Base-by-base conservation (phyloP, 2,888 invertebrate genomes). In the Noctua janthe region DNA sequence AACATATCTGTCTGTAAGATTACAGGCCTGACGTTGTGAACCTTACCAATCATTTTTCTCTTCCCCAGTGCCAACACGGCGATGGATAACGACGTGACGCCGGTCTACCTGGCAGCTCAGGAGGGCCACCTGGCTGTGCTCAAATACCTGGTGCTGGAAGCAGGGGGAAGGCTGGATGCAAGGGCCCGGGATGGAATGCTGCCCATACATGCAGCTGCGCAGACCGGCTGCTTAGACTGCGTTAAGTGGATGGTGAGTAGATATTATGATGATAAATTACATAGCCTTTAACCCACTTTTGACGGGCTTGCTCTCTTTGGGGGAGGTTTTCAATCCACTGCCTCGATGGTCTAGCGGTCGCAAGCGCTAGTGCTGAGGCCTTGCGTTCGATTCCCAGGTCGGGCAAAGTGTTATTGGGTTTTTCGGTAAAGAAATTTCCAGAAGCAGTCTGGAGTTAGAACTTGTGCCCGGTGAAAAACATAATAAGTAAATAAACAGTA, bases 11-110 rank as follows among this genome's bases (percentile, higher is more conserved):
- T 10, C 23, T 23, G 23, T 56, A 23, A 10, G 56, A 7, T 56
- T 10, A 56, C 10, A 23, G 23, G 0, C 23, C 56, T 56, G 10
- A 10, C 56, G 23, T 56, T 23, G 56, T 56, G 2, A 23, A 35
- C 35, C 3, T 35, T 35, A 35, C 35, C 3, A 56, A 56, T 10
- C 2, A 56, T 17, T 8, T 62, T 80, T 29, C n/a, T 91, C 75
- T 95, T 91, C 76, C 97, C 73, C 97, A 98, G 98, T 96, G 98
- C 99, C 89, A 99, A 99, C 96, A 98, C 98, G 90, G 99, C 99
- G 95, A 99, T 99, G 98, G 98, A 99, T 96, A 99, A 99, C 95
- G 99, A 99, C 95, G 99, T 99, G 90, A 99, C 99, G 59, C 98
- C 99, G 71, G 98, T 98, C 59, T 99, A 99, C 95, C 96, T 99